Evolutionary conservation across 1,140 invertebrate genomes (phyloP).

Genomic region (Eurytemora carolleeae): DNA sequence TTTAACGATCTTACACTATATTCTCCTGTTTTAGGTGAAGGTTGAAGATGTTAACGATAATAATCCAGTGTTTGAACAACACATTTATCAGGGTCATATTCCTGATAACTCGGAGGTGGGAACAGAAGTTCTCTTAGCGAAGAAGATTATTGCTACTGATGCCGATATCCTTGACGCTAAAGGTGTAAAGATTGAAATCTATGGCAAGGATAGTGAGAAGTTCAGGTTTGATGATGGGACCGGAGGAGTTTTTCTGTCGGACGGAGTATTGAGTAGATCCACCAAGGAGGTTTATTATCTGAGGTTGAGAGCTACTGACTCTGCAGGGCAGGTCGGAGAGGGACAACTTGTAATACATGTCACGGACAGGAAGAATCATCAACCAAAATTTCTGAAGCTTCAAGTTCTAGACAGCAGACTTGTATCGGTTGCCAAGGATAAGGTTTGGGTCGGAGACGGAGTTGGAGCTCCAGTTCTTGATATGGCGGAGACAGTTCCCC

Average conservation of each 20-base stretch:
- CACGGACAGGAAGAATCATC: not conserved
- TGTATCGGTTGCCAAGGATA: not conserved
- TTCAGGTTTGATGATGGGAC: not conserved
- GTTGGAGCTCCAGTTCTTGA: not conserved
- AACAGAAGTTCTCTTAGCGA: slow-evolving; percentile 45
- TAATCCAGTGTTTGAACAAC: slow-evolving; percentile 55
- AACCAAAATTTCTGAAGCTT: not conserved
- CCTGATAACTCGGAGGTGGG: slow-evolving; percentile 69
- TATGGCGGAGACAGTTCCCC: not conserved
- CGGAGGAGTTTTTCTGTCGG: not conserved
- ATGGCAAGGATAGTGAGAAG: not conserved
- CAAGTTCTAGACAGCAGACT: not conserved
- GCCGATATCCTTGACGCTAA: slow-evolving; percentile 2
- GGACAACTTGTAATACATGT: slow-evolving; percentile 2
- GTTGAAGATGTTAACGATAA: slow-evolving; percentile 84
- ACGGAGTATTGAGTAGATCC: not conserved
- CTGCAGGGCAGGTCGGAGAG: slow-evolving; percentile 1
- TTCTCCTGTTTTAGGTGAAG: slow-evolving; percentile 42
- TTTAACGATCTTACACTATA: no score
- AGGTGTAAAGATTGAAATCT: not conserved
- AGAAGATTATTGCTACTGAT: not conserved
- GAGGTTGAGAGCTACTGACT: slow-evolving; percentile 2
- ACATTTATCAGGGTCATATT: slow-evolving; percentile 58
- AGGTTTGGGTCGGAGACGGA: not conserved
- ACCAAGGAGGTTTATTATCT: slow-evolving; percentile 1